These are phyloP conservation scores for Syngnathus acus DNA, from an alignment of 2,797 vertebrate species.

Conservation along the genomic window DNA sequence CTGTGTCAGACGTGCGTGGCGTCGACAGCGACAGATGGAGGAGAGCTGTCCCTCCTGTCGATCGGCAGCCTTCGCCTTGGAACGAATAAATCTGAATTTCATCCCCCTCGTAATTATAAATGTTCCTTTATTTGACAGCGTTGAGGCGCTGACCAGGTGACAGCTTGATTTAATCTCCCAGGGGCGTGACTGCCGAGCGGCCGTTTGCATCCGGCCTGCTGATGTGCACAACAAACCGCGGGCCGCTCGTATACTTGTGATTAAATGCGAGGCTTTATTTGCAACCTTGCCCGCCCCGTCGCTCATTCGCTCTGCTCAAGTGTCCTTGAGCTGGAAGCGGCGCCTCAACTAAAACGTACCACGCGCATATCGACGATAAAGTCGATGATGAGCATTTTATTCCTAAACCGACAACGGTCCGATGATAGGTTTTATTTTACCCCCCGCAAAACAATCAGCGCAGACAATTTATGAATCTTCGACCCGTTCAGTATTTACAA, in stretches of 20 bases:
- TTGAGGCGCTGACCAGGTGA: slow-evolving; percentile 81
- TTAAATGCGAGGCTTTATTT: slow-evolving; percentile 32
- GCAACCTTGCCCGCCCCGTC: slow-evolving; percentile 3
- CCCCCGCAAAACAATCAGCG: no score
- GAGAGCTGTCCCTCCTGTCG: slow-evolving; percentile 92
- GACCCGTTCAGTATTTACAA: no score
- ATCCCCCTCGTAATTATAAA: slow-evolving; percentile 84
- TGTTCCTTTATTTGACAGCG: slow-evolving; percentile 66
- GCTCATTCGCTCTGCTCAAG: background rate
- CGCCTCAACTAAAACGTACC: background rate
- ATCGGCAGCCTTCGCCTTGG: slow-evolving; percentile 92
- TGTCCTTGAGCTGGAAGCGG: background rate
- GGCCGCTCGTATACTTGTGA: slow-evolving; percentile 36
- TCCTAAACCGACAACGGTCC: no score
- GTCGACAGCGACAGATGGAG: slow-evolving; percentile 95
- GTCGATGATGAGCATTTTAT: no score
- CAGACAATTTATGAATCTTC: no score
- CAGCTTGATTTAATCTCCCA: slow-evolving; percentile 70
- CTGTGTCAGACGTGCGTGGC: slow-evolving; percentile 85
- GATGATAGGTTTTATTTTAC: no score
- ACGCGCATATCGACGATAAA: no score
- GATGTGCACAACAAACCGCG: slow-evolving; percentile 29
- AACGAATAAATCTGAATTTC: slow-evolving; percentile 97
- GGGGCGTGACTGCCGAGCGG: slow-evolving; percentile 38
- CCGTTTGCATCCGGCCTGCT: slow-evolving; percentile 29